Evolutionary conservation across 2,797 vertebrate genomes (phyloP).

Genomic region (Rhynchotus rufescens): DNA sequence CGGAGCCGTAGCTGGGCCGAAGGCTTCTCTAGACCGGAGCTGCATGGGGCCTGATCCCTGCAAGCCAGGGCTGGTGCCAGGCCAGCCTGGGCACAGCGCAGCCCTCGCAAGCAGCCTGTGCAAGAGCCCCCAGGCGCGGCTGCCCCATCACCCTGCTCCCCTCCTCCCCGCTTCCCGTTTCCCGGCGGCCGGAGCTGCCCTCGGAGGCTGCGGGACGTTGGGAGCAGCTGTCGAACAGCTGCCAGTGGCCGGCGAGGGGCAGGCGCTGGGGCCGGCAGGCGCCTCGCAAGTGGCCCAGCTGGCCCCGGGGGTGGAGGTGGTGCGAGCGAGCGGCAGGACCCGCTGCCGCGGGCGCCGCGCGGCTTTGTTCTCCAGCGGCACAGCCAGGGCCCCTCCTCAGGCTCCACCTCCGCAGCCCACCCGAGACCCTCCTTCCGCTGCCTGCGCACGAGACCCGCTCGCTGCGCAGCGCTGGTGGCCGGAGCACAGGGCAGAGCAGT

Average conservation of each 20-base stretch:
- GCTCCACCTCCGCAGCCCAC: conserved; percentile 69
- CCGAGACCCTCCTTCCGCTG: conserved; percentile 58
- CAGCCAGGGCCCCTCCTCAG: conserved; percentile 46
- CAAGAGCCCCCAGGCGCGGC: neutral
- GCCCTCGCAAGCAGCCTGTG: neutral
- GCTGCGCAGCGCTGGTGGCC: neutral
- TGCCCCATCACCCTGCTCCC: accelerated
- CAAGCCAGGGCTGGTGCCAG: no score
- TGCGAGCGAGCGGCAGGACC: neutral
- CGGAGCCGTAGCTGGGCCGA: accelerated
- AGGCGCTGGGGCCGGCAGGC: neutral
- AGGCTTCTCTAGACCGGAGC: accelerated
- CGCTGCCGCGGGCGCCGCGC: neutral
- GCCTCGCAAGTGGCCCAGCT: neutral
- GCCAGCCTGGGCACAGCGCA: neutral
- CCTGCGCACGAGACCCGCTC: conserved; percentile 19
- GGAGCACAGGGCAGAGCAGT: accelerated
- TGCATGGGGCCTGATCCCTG: accelerated
- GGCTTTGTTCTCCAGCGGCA: conserved; percentile 64
- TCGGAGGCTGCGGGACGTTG: neutral
- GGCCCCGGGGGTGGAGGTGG: conserved; percentile 1
- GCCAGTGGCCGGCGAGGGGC: neutral
- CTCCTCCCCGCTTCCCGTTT: neutral
- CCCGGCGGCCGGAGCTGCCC: neutral
- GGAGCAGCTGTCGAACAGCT: conserved; percentile 62